Percentiles rank a stretch among this genome's conserved stretches.
Conservation (phyloP, 2,797 vertebrate species). For the Sebastes steindachneri region DNA sequence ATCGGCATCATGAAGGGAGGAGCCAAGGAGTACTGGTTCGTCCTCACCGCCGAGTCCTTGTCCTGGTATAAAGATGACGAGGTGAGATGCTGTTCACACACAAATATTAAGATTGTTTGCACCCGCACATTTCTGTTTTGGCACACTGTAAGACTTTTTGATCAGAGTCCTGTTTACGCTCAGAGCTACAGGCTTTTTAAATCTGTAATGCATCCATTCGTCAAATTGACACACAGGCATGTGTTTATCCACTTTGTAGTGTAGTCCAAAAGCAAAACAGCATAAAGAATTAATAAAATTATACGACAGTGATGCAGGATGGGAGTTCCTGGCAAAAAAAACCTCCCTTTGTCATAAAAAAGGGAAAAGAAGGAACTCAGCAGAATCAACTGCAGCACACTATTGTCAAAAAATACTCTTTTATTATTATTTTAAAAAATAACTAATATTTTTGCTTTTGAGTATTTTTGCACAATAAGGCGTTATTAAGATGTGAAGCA, state of each 20-base stretch:
- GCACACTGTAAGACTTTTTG: neutral
- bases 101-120: neutral
- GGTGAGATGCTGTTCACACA: slow-evolving; percentile 78
- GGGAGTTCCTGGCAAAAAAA: neutral
- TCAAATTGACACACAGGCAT: neutral
- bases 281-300: neutral
- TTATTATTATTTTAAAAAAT: neutral
- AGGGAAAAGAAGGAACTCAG: neutral
- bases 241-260: neutral
- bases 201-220: neutral
- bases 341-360: neutral
- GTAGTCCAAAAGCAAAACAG: neutral
- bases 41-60: slow-evolving; percentile 94
- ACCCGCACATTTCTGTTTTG: neutral
- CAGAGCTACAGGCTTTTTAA: neutral
- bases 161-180: neutral
- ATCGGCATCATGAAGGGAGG: slow-evolving; percentile 99
- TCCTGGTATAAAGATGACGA: slow-evolving; percentile 99
- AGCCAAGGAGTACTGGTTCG: slow-evolving; percentile 98
- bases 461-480: neutral
- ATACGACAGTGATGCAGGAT: neutral
- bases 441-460: neutral
- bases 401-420: neutral
- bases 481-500: neutral
- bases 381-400: neutral